A percentile compares a stretch with the other conserved stretches of the same genome.
Conservation (phyloP, 2,797 vertebrate species). For the Gadopsis bispinosus region DNA sequence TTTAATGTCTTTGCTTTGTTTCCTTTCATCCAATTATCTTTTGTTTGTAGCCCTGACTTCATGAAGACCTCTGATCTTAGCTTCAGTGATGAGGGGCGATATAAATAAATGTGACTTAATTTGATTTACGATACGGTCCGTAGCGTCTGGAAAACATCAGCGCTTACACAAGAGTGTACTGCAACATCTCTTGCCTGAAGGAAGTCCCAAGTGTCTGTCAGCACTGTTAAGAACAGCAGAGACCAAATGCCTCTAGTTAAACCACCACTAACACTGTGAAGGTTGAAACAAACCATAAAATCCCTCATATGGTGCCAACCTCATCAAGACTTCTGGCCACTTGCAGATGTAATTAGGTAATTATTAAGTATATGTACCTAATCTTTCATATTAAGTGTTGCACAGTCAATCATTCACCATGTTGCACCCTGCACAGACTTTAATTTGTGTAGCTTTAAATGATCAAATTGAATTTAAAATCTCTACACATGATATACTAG, state of each 20-base stretch:
- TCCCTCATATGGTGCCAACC: background rate
- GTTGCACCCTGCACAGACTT: background rate
- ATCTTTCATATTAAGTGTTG: background rate
- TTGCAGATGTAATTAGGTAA: background rate
- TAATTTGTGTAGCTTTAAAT: background rate
- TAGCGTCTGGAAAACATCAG: background rate
- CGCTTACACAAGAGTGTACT: constrained; percentile 13
- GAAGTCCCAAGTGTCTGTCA: constrained; percentile 8
- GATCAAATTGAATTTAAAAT: background rate
- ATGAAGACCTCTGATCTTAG: constrained; percentile 4
- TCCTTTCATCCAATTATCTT: too few species aligned
- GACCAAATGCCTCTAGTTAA: constrained; percentile 7
- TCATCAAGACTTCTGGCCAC: background rate
- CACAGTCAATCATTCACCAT: background rate
- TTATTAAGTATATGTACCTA: background rate
- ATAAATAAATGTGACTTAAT: constrained; percentile 16
- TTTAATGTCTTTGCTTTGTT: too few species aligned
- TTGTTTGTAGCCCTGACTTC: background rate
- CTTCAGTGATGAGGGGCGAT: background rate
- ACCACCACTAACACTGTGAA: constrained; percentile 8
- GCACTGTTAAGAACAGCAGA: constrained; percentile 28
- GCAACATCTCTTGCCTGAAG: constrained; percentile 11
- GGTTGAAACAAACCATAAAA: background rate
- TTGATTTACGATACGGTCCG: background rate
- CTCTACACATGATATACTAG: background rate